phyloP scores from a whole-genome alignment of 2,113 vertebrate species.

The Chiloscyllium plagiosum region DNA sequence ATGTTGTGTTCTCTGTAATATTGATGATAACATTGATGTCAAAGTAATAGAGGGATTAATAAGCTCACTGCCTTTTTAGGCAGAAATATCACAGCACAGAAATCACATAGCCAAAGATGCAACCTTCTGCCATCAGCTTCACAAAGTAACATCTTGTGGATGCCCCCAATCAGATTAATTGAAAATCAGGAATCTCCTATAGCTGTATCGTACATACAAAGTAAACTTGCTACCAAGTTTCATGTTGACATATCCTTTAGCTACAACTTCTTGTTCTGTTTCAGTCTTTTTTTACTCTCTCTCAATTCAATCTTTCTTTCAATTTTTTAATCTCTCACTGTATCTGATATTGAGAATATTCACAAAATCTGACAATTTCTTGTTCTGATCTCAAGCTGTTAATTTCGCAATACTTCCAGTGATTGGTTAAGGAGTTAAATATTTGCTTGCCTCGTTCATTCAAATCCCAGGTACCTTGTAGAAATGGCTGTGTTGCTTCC shows the following conservation, averaged over 20 bases:
- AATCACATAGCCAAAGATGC: neutral
- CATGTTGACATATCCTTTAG: neutral
- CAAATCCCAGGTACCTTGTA: neutral
- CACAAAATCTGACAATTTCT: neutral
- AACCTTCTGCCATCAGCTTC: neutral
- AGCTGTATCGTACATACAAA: neutral
- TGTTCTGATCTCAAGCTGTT: neutral
- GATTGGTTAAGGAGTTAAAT: neutral
- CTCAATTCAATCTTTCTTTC: neutral
- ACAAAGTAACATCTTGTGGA: neutral
- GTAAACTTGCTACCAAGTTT: neutral
- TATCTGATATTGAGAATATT: neutral
- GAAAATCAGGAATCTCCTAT: neutral
- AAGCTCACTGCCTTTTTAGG: neutral
- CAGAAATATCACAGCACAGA: neutral
- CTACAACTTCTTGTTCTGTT: neutral
- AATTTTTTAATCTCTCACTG: neutral
- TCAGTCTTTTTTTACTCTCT: neutral
- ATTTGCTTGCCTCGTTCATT: neutral
- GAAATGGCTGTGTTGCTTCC: neutral
- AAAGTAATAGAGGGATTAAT: neutral
- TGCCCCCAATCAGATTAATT: neutral
- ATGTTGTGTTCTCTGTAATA: neutral
- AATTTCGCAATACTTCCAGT: neutral
- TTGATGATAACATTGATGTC: neutral